These are phyloP conservation scores for Hirtodrosophila alboralis DNA, from an alignment of 2,888 invertebrate species.

Conservation along the genomic window DNA sequence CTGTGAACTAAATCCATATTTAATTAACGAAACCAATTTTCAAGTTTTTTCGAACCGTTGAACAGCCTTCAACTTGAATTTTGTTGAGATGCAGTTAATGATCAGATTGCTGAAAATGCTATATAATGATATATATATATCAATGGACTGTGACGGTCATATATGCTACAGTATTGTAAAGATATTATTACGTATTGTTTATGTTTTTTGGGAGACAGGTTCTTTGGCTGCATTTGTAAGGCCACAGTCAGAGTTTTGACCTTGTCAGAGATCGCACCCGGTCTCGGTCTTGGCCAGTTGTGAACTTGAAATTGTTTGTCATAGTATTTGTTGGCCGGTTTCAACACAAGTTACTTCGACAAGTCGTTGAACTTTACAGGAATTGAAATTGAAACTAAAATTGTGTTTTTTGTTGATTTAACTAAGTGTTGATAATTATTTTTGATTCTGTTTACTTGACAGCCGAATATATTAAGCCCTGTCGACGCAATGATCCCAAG, in stretches of 20 bases:
- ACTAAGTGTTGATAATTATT: constrained; percentile 34
- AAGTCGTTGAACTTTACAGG: constrained; percentile 69
- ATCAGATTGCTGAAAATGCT: constrained; percentile 14
- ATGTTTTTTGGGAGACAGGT: constrained; percentile 30
- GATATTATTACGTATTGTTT: constrained; percentile 10
- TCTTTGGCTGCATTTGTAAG: constrained; percentile 44
- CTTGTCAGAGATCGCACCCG: constrained; percentile 49
- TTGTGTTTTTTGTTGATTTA: constrained; percentile 26
- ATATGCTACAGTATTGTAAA: constrained; percentile 28
- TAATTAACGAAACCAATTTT: constrained; percentile 49
- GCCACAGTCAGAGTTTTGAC: constrained; percentile 19
- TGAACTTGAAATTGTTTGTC: constrained; percentile 30
- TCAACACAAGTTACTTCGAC: too few relatives aligned
- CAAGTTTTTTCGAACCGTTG: constrained; percentile 37
- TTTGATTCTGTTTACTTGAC: constrained; percentile 17
- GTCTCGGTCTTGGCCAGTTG: constrained; percentile 31
- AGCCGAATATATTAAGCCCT: constrained; percentile 87
- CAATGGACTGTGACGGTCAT: constrained; percentile 31
- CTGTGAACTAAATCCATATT: constrained; percentile 69
- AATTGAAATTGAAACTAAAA: constrained; percentile 22
- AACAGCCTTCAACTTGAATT: constrained; percentile 71
- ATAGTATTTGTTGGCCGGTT: constrained; percentile 21
- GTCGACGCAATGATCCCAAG: constrained; percentile 87
- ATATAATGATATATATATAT: constrained; percentile 11
- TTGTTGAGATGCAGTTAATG: constrained; percentile 45